Conservation (phyloP, 2,113 vertebrate species). For the Anser brachyrhynchus region DNA sequence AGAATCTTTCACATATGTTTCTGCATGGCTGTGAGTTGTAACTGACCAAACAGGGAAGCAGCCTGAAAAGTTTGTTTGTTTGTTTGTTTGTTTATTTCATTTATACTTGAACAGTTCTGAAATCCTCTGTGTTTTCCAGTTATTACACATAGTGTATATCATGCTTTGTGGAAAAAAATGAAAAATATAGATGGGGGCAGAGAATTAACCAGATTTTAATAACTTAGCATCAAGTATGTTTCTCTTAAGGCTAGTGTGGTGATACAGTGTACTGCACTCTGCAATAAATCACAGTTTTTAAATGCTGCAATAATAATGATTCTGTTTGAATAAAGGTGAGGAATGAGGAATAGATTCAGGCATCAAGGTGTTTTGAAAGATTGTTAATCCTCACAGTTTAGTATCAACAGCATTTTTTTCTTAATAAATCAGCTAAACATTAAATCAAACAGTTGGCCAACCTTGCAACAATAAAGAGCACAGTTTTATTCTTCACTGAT, state of each 20-base stretch:
- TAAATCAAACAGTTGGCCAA: neutral
- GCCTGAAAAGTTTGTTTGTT: neutral
- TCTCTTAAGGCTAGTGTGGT: neutral
- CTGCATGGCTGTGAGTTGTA: neutral
- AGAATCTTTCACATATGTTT: neutral
- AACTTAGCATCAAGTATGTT: neutral
- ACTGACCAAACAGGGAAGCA: neutral
- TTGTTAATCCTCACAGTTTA: neutral
- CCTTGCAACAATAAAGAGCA: neutral
- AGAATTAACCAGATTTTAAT: constrained; percentile 6
- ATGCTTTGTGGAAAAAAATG: neutral
- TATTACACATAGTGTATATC: neutral
- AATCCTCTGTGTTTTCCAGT: neutral
- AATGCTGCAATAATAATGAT: neutral
- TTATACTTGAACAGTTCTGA: neutral
- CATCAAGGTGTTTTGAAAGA: neutral
- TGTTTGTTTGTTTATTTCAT: neutral
- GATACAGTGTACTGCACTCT: neutral
- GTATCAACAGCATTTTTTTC: neutral
- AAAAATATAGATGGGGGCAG: neutral
- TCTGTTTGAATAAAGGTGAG: neutral
- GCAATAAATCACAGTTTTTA: neutral
- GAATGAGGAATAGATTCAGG: neutral
- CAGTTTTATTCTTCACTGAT: neutral
- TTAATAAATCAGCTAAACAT: neutral